Evolutionary conservation across 2,888 invertebrate genomes (phyloP), one percentile per base, ranked within the genome.

Genomic region (Nycteola revayana): DNA sequence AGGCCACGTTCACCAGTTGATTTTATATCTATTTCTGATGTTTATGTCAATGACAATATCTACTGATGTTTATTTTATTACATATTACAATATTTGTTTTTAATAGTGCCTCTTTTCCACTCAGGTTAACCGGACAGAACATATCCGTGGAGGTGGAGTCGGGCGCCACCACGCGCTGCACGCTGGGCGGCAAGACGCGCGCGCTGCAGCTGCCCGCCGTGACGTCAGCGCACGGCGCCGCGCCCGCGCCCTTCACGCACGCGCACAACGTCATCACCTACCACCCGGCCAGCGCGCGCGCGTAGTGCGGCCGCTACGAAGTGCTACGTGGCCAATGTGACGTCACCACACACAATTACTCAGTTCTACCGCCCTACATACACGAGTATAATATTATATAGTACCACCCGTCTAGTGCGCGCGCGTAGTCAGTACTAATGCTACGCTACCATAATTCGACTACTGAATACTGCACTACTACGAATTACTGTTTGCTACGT

Each of bases 111-210:
- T 1, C 27, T 4, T 11, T 2, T 2, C 10, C 18, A 0, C n/a
- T n/a, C 75, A 96, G 96, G 75, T 72, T 93, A 35, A 91, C 92
- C 25, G 91, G 92, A 5, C 84, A 90, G 0, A 95, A 96, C 37
- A 75, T 98, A 10, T 81, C 91, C 10, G 95, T 96, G 7, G 94
- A 92, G 32, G 93, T 96, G 1, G 91, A 91, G 62, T 93, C 93
- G 10, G 92, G 92, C 22, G 93, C 92, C 42, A 93, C 92, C 1
- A 92, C 97, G 40, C 92, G 93, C 51, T 97, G 97, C 74, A 95
- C 93, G 66, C 89, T 98, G 47, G 97, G 96, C 28, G 94, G 95
- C 53, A 97, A 96, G 81, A 88, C 92, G 8, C 81, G 87, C 49
- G 84, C 88, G 40, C 68, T 89, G 40, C 88, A 87, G 62, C 71